Conservation (phyloP, 2,888 invertebrate species). For the Sipha maydis region DNA sequence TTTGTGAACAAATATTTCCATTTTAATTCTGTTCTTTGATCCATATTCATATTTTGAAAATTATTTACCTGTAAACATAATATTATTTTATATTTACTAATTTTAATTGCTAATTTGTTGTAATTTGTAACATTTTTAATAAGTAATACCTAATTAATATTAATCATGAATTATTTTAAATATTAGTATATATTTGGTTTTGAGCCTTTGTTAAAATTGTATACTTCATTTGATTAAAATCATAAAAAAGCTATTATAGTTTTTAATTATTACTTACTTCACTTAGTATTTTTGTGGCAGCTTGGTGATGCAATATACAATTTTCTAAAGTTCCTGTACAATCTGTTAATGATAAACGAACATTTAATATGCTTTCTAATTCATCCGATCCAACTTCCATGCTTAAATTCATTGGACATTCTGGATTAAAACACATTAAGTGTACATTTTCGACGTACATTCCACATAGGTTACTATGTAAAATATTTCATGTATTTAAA, state of each 20-base stretch:
- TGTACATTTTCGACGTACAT: constrained; percentile 64
- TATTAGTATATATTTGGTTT: too few relatives aligned
- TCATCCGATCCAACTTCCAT: constrained; percentile 66
- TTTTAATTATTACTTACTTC: constrained; percentile 67
- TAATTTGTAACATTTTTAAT: too few relatives aligned
- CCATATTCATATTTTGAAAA: constrained; percentile 70
- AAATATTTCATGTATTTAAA: constrained; percentile 44
- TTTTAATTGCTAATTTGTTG: background rate
- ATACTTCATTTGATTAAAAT: background rate
- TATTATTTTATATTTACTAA: background rate
- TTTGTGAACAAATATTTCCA: constrained; percentile 76
- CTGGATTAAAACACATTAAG: constrained; percentile 67
- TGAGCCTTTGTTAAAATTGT: background rate
- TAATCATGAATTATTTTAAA: too few relatives aligned
- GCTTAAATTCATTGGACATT: constrained; percentile 67
- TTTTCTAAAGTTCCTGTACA: constrained; percentile 76
- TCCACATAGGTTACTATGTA: constrained; percentile 65
- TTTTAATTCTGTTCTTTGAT: constrained; percentile 72
- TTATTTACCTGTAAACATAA: constrained; percentile 69
- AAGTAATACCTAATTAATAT: too few relatives aligned
- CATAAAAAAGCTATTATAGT: background rate
- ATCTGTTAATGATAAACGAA: constrained; percentile 75
- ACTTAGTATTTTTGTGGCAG: constrained; percentile 73
- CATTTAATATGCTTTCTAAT: constrained; percentile 70
- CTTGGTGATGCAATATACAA: constrained; percentile 72